phyloP scores from a whole-genome alignment of 2,888 invertebrate genomes.

The Onthophagus sagittarius region DNA sequence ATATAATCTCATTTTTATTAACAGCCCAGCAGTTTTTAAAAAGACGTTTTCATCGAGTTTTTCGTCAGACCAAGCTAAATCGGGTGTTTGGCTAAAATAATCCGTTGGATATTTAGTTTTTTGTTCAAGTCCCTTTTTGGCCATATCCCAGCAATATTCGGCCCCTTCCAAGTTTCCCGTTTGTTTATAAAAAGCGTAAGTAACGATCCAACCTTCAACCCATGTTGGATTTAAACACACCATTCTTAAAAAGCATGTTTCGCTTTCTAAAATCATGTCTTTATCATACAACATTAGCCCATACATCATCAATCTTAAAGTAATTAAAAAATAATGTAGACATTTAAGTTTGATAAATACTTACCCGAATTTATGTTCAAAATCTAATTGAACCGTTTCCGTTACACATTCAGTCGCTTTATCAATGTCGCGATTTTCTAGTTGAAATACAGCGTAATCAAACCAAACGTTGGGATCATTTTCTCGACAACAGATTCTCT shows the following conservation, averaged over 20 bases:
- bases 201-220: slow-evolving; percentile 43
- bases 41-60: slow-evolving; percentile 29
- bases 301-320: slow-evolving; percentile 38
- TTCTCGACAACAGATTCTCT: slow-evolving; percentile 38
- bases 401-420: slow-evolving; percentile 42
- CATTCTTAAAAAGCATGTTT: slow-evolving; percentile 42
- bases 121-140: slow-evolving; percentile 34
- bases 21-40: slow-evolving; percentile 36
- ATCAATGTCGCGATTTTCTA: slow-evolving; percentile 36
- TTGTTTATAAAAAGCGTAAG: slow-evolving; percentile 41
- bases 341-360: background rate
- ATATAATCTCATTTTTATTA: slow-evolving; percentile 39
- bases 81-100: slow-evolving; percentile 34
- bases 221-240: slow-evolving; percentile 38
- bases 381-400: slow-evolving; percentile 38
- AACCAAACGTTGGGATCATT: slow-evolving; percentile 41
- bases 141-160: slow-evolving; percentile 40
- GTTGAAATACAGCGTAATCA: slow-evolving; percentile 42
- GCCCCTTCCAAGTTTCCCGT: slow-evolving; percentile 38
- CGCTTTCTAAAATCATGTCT: slow-evolving; percentile 38
- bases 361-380: slow-evolving; percentile 39
- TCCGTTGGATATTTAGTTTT: slow-evolving; percentile 24
- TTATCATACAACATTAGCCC: slow-evolving; percentile 38
- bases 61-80: slow-evolving; percentile 40
- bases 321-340: background rate